Evolutionary conservation across 1,140 invertebrate species (phyloP), one percentile per base, ranked within the genome.

Genomic region (Antheraea mylitta): DNA sequence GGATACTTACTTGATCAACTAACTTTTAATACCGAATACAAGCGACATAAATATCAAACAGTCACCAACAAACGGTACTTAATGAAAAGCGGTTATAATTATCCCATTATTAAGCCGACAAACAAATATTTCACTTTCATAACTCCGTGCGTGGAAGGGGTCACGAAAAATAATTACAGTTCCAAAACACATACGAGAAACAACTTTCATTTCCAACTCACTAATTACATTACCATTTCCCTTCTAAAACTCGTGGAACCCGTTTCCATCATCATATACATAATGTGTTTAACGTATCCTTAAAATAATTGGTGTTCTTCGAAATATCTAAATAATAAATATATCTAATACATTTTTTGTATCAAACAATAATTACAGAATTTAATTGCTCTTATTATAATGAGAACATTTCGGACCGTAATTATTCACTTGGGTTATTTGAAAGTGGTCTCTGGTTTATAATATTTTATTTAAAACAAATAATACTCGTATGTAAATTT

Each of bases 161-260:
- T 36, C 61, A 66, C 59, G 71, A 64, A 69, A 71, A 74, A 74
- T 71, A 74, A 74, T 74, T 69, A 74, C 67, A 58, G 67, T 69
- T 71, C 61, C 45, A 63, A 69, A 71, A 74, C 69, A 68, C 69
- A 60, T 68, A 67, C 45, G 42, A 48, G 64, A 48, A 68, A 68
- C 66, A 66, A 74, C 72, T 63, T 71, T 69, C 69, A 65, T 71
- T 74, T 68, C 68, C 62, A 58, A 70, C 65, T 74, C 66, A 74
- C 69, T 71, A 70, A 73, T 70, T 73, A 73, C 63, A 64, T 64
- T 73, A 66, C 65, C 68, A 58, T 64, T 73, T 67, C 68, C 45
- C 18, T 65, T 67, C 36, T 66, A 66, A 66, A 66, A 66, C 65
- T 66, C 48, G 16, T n/a, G 9, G 36, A 65, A 65, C 64, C 42